Percentiles rank a stretch among this genome's conserved stretches.
These are phyloP conservation scores for Dynastes grantii DNA, from an alignment of 2,888 invertebrate genomes.

Conservation along the genomic window DNA sequence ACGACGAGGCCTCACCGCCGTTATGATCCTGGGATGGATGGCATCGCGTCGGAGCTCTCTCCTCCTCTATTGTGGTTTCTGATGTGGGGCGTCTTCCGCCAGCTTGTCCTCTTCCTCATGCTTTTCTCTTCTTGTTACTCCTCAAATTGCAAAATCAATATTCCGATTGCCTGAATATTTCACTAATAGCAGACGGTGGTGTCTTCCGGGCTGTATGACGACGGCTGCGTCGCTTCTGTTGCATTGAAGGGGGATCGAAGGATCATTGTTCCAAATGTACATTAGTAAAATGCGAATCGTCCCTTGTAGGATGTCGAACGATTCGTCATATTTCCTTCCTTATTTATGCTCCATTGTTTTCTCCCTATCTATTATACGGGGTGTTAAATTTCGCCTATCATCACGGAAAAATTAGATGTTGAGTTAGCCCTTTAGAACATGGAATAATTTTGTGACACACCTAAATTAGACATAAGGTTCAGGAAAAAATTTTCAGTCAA, in stretches of 20 bases:
- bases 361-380: no score
- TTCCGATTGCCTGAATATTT: constrained; percentile 37
- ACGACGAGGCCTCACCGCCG: neutral
- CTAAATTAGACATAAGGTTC: no score
- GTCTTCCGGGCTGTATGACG: constrained; percentile 28
- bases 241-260: constrained; percentile 21
- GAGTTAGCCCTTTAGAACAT: no score
- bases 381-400: no score
- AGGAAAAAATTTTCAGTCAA: no score
- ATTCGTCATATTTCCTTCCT: constrained; percentile 3
- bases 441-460: no score
- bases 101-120: neutral
- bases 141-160: constrained; percentile 37
- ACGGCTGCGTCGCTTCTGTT: constrained; percentile 24
- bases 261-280: constrained; percentile 27
- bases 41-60: neutral
- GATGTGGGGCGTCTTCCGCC: neutral
- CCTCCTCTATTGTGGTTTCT: neutral
- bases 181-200: constrained; percentile 33
- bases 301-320: neutral
- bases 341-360: neutral
- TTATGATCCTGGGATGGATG: neutral
- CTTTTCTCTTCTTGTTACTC: neutral
- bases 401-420: no score
- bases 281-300: constrained; percentile 31